These are phyloP conservation scores for Drosophila ananassae DNA, from an alignment of 1,140 invertebrate genomes.

Conservation along the genomic window DNA sequence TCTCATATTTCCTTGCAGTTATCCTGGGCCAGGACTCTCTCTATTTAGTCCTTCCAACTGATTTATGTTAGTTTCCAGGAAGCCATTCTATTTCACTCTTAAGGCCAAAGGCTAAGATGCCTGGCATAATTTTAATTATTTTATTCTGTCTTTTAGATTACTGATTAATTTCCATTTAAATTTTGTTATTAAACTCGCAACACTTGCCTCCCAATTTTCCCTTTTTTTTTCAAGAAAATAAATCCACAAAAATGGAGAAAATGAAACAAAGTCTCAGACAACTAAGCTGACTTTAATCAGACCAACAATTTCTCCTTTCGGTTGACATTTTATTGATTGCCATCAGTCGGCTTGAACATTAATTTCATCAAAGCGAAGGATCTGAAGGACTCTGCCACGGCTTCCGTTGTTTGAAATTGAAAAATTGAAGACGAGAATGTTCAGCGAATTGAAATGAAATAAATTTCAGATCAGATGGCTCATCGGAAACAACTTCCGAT, in stretches of 20 bases:
- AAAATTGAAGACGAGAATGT: not conserved
- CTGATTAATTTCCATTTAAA: conserved; percentile 34
- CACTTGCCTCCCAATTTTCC: conserved; percentile 2
- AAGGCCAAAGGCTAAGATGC: not conserved
- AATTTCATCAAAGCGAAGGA: conserved; percentile 44
- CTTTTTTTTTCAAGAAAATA: too few species aligned
- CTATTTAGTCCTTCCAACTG: conserved; percentile 3
- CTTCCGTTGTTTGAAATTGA: not conserved
- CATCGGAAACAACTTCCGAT: not conserved
- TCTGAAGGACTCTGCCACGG: not conserved
- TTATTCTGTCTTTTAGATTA: not conserved
- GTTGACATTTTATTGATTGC: conserved; percentile 68
- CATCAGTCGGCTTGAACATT: conserved; percentile 53
- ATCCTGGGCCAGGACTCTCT: not conserved
- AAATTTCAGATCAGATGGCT: conserved; percentile 22
- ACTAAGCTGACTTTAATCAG: conserved; percentile 58
- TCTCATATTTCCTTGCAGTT: conserved; percentile 52
- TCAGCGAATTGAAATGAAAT: conserved; percentile 4
- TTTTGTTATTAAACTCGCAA: conserved; percentile 25
- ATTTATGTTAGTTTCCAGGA: conserved; percentile 30
- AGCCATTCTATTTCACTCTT: too few species aligned
- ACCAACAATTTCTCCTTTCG: conserved; percentile 43
- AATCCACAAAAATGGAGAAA: not conserved
- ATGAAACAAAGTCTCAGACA: conserved; percentile 1
- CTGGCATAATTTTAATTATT: not conserved